phyloP scores from a whole-genome alignment of 1,140 invertebrate genomes.

The Drosophila rhopaloa region DNA sequence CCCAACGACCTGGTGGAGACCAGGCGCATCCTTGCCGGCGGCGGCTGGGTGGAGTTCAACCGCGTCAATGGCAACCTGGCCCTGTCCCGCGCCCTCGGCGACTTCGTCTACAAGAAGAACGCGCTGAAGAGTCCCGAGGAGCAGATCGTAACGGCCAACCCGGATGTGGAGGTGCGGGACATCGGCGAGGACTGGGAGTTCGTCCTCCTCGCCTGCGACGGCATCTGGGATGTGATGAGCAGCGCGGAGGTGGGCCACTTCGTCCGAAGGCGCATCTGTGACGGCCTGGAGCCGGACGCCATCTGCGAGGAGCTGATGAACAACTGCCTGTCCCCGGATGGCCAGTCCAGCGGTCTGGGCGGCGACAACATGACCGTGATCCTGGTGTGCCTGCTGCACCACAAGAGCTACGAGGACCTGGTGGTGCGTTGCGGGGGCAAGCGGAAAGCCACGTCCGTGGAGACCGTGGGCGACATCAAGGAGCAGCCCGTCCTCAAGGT shows the following conservation, averaged over 20 bases:
- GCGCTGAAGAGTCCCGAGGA: conserved; percentile 92
- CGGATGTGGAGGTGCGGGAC: conserved; percentile 93
- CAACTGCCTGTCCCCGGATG: conserved; percentile 96
- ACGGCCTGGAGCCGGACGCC: conserved; percentile 93
- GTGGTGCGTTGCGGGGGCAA: conserved; percentile 78
- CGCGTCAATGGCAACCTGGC: conserved; percentile 99
- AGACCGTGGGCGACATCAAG: conserved; percentile 45
- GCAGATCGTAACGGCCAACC: conserved; percentile 98
- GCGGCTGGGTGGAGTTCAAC: conserved; percentile 98
- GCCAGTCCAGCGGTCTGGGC: conserved; percentile 96
- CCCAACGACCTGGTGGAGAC: conserved; percentile 94
- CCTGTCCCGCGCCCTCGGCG: conserved; percentile 97
- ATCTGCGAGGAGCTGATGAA: conserved; percentile 98
- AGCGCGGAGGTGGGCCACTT: conserved; percentile 97
- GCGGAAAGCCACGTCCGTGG: neutral
- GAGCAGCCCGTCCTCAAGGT: conserved; percentile 6
- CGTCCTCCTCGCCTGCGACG: conserved; percentile 98
- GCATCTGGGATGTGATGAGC: conserved; percentile 99
- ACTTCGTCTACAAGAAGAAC: conserved; percentile 98
- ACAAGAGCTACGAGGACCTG: conserved; percentile 90
- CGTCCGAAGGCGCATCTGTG: conserved; percentile 91
- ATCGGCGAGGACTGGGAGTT: conserved; percentile 97
- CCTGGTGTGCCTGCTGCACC: conserved; percentile 92
- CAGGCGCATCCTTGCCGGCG: conserved; percentile 94
- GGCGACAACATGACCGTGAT: conserved; percentile 99